These are phyloP conservation scores for Callopanchax toddi DNA, from an alignment of 2,113 vertebrate genomes.

Conservation along the genomic window DNA sequence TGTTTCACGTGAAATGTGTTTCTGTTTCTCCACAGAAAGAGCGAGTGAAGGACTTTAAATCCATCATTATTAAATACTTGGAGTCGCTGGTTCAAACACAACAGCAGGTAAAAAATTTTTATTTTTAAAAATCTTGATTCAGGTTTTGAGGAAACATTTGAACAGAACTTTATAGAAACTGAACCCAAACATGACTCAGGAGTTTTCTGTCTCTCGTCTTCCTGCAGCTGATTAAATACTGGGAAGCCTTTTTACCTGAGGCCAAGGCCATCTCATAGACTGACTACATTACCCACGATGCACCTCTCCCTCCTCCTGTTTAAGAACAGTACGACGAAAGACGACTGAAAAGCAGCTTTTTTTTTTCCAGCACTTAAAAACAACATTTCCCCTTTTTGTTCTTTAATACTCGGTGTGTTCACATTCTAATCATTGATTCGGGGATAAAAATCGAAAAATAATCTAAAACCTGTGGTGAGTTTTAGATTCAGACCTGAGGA, in stretches of 20 bases:
- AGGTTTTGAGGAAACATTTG: too few relatives aligned
- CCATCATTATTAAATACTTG: conserved; percentile 94
- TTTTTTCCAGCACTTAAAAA: conserved; percentile 12
- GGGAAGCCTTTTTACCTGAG: conserved; percentile 98
- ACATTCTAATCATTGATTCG: not conserved
- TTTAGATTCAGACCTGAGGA: not conserved
- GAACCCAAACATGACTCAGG: too few relatives aligned
- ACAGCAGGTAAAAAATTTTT: conserved; percentile 97
- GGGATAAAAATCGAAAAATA: too few relatives aligned
- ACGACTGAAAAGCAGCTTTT: conserved; percentile 36
- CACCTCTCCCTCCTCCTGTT: conserved; percentile 67
- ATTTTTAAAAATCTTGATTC: too few relatives aligned
- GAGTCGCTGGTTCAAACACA: conserved; percentile 97
- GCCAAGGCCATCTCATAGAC: conserved; percentile 97
- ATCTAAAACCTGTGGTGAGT: too few relatives aligned
- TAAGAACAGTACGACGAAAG: conserved; percentile 55
- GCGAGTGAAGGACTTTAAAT: conserved; percentile 97
- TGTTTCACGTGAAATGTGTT: not conserved
- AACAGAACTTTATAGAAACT: too few relatives aligned
- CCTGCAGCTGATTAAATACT: conserved; percentile 95
- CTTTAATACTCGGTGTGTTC: conserved; percentile 17
- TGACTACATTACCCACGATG: conserved; percentile 67
- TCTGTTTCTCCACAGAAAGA: conserved; percentile 85
- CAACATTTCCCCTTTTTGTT: not conserved
- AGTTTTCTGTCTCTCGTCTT: not conserved